Evolutionary conservation across 2,797 vertebrate genomes (phyloP).

Genomic region (Bufotes viridis): DNA sequence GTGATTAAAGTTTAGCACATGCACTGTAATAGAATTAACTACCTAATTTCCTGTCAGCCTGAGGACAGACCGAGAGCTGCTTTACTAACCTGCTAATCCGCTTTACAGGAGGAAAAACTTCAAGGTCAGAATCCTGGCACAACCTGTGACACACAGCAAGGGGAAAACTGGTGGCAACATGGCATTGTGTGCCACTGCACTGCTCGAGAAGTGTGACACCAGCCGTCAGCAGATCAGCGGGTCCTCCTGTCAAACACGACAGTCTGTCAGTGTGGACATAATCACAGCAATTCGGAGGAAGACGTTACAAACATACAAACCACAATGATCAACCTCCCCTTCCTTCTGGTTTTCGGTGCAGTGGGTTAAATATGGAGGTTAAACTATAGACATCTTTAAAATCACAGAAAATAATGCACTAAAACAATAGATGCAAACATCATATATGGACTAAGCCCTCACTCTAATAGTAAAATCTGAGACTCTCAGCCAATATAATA

Average conservation of each 20-base stretch:
- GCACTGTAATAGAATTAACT: constrained; percentile 56
- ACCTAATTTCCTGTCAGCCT: constrained; percentile 59
- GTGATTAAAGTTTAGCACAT: constrained; percentile 56
- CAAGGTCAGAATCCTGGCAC: constrained; percentile 53
- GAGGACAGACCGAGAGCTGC: constrained; percentile 55
- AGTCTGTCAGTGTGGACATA: neutral
- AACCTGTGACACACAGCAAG: constrained; percentile 6
- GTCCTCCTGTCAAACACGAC: constrained; percentile 3
- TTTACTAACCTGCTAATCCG: constrained; percentile 59
- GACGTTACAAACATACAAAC: neutral
- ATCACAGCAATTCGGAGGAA: constrained; percentile 1
- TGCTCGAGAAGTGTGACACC: neutral
- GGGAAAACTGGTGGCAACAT: neutral
- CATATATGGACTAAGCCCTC: no score
- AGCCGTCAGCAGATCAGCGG: neutral
- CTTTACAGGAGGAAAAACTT: constrained; percentile 46
- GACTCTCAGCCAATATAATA: no score
- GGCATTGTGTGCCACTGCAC: neutral
- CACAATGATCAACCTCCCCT: no score
- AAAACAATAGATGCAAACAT: no score
- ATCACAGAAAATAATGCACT: no score
- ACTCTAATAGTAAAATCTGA: no score
- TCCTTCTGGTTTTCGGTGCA: no score
- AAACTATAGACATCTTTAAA: no score
- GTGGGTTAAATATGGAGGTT: no score